Percentiles rank a stretch among this genome's conserved stretches.
These are phyloP conservation scores for Chondrosia reniformis DNA, from an alignment of 37 sponge, comb jelly and placozoan genomes.

Conservation along the genomic window DNA sequence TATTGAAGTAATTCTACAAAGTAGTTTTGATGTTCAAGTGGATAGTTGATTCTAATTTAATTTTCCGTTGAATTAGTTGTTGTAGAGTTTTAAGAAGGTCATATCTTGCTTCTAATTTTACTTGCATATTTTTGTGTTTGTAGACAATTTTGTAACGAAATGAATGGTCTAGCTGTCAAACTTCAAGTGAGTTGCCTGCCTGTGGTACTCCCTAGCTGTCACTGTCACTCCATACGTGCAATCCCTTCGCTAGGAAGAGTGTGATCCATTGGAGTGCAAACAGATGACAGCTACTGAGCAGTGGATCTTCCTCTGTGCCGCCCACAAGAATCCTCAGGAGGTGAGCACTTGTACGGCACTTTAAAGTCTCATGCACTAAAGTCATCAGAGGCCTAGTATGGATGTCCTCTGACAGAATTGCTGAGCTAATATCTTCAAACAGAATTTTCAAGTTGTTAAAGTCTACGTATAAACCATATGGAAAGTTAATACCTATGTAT, in stretches of 20 bases:
- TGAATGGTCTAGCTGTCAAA: conserved; percentile 86
- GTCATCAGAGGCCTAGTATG: too few species aligned
- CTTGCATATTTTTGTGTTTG: too few species aligned
- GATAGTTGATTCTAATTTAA: too few species aligned
- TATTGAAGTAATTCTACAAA: too few species aligned
- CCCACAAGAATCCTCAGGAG: conserved; percentile 93
- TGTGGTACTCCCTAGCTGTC: not conserved
- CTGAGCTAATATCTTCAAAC: too few species aligned
- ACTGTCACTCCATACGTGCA: not conserved
- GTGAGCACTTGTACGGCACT: not conserved
- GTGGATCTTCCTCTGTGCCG: conserved; percentile 98
- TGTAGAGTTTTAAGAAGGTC: too few species aligned
- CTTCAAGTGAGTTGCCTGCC: conserved; percentile 38
- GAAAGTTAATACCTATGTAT: not conserved
- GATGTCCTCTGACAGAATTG: too few species aligned
- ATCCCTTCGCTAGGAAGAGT: not conserved
- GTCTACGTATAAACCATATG: not conserved
- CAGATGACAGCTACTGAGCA: conserved; percentile 95
- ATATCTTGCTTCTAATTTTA: not conserved
- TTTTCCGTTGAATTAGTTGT: too few species aligned
- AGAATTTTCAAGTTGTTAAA: not conserved
- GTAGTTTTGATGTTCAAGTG: too few species aligned
- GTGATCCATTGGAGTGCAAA: conserved; percentile 41
- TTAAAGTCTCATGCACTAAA: too few species aligned
- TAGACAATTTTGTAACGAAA: conserved; percentile 88